Evolutionary conservation across 2,888 invertebrate genomes (phyloP).

Genomic region (Villa cingulata): DNA sequence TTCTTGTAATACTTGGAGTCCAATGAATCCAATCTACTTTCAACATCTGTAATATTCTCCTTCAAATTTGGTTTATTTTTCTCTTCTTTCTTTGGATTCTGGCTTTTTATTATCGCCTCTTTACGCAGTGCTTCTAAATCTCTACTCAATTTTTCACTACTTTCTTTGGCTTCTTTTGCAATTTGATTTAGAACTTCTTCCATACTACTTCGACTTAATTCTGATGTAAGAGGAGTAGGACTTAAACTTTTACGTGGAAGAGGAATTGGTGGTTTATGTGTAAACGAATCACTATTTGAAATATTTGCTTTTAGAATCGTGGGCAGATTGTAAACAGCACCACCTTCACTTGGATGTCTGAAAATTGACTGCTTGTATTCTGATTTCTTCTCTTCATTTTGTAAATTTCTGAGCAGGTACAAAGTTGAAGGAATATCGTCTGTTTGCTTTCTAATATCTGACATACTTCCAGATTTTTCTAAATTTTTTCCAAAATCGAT

Average conservation of each 20-base stretch:
- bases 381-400: constrained; percentile 25
- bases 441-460: constrained; percentile 37
- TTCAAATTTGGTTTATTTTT: constrained; percentile 23
- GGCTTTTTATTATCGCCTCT: constrained; percentile 21
- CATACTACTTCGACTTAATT: constrained; percentile 40
- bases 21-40: constrained; percentile 37
- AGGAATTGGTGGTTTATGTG: constrained; percentile 43
- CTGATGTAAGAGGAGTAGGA: constrained; percentile 34
- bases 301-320: constrained; percentile 19
- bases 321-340: constrained; percentile 32
- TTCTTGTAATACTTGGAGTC: constrained; percentile 40
- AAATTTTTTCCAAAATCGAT: constrained; percentile 40
- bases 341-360: constrained; percentile 31
- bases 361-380: constrained; percentile 21
- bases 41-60: constrained; percentile 31
- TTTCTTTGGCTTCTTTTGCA: constrained; percentile 61
- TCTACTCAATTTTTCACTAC: constrained; percentile 53
- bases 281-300: constrained; percentile 9
- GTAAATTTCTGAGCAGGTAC: constrained; percentile 25
- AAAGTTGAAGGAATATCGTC: constrained; percentile 29
- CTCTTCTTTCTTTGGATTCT: background rate
- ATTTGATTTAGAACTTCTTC: constrained; percentile 60
- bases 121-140: constrained; percentile 46
- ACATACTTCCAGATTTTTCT: constrained; percentile 49
- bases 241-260: constrained; percentile 37